phyloP scores from a whole-genome alignment of 2,797 vertebrate genomes.

The Gobio occitaniae region DNA sequence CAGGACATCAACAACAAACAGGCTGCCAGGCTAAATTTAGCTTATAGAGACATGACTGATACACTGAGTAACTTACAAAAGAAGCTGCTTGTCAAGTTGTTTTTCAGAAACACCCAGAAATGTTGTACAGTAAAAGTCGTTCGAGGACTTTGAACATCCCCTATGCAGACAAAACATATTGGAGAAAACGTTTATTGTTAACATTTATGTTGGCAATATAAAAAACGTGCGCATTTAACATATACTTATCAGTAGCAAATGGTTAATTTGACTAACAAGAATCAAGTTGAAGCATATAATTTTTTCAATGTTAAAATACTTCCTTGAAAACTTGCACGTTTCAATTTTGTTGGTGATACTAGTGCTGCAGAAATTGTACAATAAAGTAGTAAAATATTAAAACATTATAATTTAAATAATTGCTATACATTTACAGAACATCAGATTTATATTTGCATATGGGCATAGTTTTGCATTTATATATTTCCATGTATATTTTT shows the following conservation, averaged over 20 bases:
- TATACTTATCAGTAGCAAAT: background rate
- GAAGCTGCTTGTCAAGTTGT: constrained; percentile 10
- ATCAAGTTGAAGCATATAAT: background rate
- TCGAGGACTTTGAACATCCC: constrained; percentile 19
- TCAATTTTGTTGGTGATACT: background rate
- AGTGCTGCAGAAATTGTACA: background rate
- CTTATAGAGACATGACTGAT: background rate
- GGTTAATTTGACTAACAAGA: background rate
- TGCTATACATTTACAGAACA: background rate
- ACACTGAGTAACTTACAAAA: background rate
- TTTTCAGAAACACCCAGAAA: constrained; percentile 5
- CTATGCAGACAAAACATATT: background rate
- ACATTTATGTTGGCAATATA: background rate
- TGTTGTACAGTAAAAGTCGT: background rate
- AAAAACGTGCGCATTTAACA: background rate
- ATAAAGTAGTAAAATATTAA: background rate
- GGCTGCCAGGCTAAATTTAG: constrained; percentile 9
- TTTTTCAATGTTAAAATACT: background rate
- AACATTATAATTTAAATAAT: background rate
- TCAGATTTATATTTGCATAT: background rate
- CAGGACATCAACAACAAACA: constrained; percentile 12
- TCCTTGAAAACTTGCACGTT: background rate
- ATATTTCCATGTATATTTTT: background rate
- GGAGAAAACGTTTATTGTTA: background rate
- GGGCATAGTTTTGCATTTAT: background rate